phyloP scores from a whole-genome alignment of 2,888 invertebrate species.

The Sepioteuthis lessoniana region DNA sequence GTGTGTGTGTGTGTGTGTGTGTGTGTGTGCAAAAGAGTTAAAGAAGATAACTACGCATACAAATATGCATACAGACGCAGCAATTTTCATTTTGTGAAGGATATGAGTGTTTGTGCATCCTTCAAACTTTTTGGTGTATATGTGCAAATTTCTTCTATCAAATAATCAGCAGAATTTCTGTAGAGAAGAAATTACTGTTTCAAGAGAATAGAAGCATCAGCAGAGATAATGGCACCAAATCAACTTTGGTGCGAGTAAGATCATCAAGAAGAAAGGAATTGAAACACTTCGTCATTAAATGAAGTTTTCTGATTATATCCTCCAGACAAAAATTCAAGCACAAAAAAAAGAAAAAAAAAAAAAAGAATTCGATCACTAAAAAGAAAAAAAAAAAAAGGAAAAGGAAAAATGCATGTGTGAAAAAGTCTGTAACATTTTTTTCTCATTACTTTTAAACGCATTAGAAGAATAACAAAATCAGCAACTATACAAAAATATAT shows the following conservation, averaged over 20 bases:
- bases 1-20: no score
- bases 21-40: no score
- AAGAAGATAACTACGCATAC: no score
- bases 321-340: neutral
- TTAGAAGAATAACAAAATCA: no score
- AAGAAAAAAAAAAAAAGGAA: neutral
- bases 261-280: neutral
- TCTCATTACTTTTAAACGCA: no score
- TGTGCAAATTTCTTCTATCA: constrained; percentile 1
- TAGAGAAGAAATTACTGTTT: neutral
- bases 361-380: neutral
- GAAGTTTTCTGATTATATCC: neutral
- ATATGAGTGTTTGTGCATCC: neutral
- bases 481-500: no score
- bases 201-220: neutral
- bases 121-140: neutral
- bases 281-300: neutral
- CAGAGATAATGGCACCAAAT: neutral
- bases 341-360: neutral
- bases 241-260: neutral
- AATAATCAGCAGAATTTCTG: neutral
- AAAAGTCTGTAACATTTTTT: neutral
- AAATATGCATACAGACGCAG: no score
- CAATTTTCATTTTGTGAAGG: neutral
- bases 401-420: neutral